These are phyloP conservation scores for Pseudomyrmex pallidus DNA, from an alignment of 1,140 invertebrate species.

Conservation along the genomic window DNA sequence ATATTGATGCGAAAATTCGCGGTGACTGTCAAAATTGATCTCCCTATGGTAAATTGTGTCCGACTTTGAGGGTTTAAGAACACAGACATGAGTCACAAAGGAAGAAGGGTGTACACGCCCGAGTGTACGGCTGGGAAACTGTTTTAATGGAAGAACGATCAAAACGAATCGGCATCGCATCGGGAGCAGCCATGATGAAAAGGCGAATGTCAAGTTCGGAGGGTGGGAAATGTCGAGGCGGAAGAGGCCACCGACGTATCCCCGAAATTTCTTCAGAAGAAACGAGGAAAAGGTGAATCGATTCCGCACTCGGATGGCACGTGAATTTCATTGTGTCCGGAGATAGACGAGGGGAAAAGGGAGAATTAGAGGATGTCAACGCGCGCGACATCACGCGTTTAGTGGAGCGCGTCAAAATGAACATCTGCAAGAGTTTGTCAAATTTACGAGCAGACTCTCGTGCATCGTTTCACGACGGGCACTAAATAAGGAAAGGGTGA, in stretches of 20 bases:
- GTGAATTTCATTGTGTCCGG: slow-evolving; percentile 58
- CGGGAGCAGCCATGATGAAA: slow-evolving; percentile 57
- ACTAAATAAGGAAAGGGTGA: slow-evolving; percentile 62
- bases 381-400: slow-evolving; percentile 67
- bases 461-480: slow-evolving; percentile 32
- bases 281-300: slow-evolving; percentile 29
- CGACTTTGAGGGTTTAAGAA: slow-evolving; percentile 35
- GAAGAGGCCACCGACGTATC: slow-evolving; percentile 34
- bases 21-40: slow-evolving; percentile 20
- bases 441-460: slow-evolving; percentile 72
- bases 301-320: slow-evolving; percentile 49
- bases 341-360: neutral
- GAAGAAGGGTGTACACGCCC: neutral
- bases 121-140: slow-evolving; percentile 23
- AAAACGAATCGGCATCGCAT: slow-evolving; percentile 47
- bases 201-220: slow-evolving; percentile 63
- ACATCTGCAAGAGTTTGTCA: slow-evolving; percentile 68
- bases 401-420: slow-evolving; percentile 71
- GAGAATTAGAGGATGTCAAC: slow-evolving; percentile 19
- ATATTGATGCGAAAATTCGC: slow-evolving; percentile 21
- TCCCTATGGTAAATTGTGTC: slow-evolving; percentile 4
- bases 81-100: slow-evolving; percentile 31
- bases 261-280: slow-evolving; percentile 64
- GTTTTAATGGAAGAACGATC: slow-evolving; percentile 69
- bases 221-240: slow-evolving; percentile 23